Evolutionary conservation across 2,888 invertebrate genomes (phyloP).

Genomic region (Drosophila conformis): DNA sequence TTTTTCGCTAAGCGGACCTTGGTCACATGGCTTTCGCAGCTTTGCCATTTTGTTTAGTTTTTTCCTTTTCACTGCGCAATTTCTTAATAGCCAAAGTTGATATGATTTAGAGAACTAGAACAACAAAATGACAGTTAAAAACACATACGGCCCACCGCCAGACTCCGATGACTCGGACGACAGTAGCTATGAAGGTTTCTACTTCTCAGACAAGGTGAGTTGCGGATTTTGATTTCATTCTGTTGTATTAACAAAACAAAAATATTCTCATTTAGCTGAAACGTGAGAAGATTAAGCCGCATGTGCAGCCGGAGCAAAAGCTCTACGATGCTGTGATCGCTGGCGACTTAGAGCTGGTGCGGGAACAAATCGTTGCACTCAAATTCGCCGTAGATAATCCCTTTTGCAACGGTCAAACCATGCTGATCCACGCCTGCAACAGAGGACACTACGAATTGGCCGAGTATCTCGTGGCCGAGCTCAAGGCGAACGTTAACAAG

Average conservation of each 20-base stretch:
- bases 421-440: constrained; percentile 77
- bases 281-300: constrained; percentile 19
- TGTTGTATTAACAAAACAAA: background rate
- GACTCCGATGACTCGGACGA: constrained; percentile 82
- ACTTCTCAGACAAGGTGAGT: constrained; percentile 80
- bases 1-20: background rate
- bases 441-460: constrained; percentile 77
- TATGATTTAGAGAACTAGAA: constrained; percentile 18
- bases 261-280: constrained; percentile 34
- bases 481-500: constrained; percentile 76
- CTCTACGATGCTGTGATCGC: constrained; percentile 64
- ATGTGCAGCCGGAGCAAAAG: constrained; percentile 51
- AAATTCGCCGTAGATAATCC: constrained; percentile 60
- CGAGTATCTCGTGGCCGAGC: constrained; percentile 68
- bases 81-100: constrained; percentile 22
- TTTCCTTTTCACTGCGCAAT: constrained; percentile 46
- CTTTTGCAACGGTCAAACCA: constrained; percentile 62
- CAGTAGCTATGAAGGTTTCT: constrained; percentile 82
- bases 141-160: constrained; percentile 72
- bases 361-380: constrained; percentile 59
- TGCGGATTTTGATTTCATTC: background rate
- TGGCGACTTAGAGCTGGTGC: constrained; percentile 67
- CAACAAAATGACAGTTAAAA: constrained; percentile 35
- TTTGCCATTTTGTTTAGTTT: constrained; percentile 48
- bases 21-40: constrained; percentile 34